Evolutionary conservation across 2,797 vertebrate genomes (phyloP).

Genomic region (Loriculus beryllinus): DNA sequence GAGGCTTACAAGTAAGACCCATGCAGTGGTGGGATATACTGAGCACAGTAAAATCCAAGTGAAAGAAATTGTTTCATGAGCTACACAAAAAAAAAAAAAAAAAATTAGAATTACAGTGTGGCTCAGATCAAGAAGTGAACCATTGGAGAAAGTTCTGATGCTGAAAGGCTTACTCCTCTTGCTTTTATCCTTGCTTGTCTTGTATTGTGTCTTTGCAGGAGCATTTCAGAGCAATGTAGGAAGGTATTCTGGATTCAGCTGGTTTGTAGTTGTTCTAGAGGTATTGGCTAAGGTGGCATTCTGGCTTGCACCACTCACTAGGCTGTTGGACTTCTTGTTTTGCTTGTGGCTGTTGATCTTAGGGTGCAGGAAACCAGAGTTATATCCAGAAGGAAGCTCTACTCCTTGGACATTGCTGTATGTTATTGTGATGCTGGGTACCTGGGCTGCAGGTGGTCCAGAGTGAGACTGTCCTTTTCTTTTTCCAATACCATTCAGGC

Average conservation of each 20-base stretch:
- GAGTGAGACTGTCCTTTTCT: constrained; percentile 14
- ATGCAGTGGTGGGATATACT: not conserved
- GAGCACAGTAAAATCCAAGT: not conserved
- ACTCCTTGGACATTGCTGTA: constrained; percentile 46
- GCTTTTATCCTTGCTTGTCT: not conserved
- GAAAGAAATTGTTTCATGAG: not conserved
- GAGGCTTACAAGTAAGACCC: not conserved
- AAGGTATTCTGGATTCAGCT: constrained; percentile 2
- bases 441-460: constrained; percentile 45
- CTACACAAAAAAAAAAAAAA: not conserved
- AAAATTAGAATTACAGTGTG: not conserved
- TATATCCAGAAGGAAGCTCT: constrained; percentile 71
- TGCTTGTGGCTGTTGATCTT: constrained; percentile 64
- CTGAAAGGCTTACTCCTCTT: not conserved
- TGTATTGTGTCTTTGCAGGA: not conserved
- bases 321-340: constrained; percentile 37
- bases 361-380: constrained; percentile 70
- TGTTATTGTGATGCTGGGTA: constrained; percentile 81
- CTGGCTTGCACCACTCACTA: not conserved
- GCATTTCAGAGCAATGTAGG: not conserved
- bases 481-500: constrained; percentile 50
- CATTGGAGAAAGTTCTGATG: not conserved
- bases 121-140: not conserved
- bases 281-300: not conserved
- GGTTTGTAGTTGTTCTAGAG: not conserved